A percentile compares a stretch with the other conserved stretches of the same genome.
Evolutionary conservation across 2,797 vertebrate genomes (phyloP).

Genomic region (Micromesistius poutassou): DNA sequence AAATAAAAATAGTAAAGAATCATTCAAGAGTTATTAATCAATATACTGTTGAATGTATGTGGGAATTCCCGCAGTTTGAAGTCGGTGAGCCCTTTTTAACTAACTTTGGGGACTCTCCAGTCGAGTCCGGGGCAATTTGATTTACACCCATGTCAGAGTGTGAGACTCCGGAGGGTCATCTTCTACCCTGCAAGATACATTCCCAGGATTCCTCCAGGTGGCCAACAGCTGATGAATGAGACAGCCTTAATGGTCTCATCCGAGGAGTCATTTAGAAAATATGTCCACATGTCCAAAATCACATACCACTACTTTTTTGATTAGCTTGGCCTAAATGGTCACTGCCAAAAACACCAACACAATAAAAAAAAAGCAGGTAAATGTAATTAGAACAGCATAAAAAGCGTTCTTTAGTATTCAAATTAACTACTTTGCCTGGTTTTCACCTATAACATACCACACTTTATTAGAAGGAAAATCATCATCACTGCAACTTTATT

Average conservation of each 20-base stretch:
- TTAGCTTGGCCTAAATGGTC: not conserved
- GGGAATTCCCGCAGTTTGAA: not conserved
- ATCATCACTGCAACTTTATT: not conserved
- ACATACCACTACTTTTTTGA: not conserved
- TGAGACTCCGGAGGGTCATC: conserved; percentile 35
- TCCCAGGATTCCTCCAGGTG: conserved; percentile 56
- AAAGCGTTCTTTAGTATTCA: not conserved
- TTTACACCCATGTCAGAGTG: conserved; percentile 56
- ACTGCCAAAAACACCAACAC: not conserved
- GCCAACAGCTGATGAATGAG: conserved; percentile 61
- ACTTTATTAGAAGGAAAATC: not conserved
- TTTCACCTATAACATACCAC: not conserved
- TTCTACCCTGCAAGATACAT: conserved; percentile 61
- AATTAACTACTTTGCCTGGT: not conserved
- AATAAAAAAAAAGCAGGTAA: not conserved
- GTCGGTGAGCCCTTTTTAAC: conserved; percentile 35
- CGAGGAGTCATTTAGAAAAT: conserved; percentile 20
- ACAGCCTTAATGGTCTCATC: conserved; percentile 30
- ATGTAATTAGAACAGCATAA: not conserved
- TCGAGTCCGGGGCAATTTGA: conserved; percentile 50
- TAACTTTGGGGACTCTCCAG: conserved; percentile 42
- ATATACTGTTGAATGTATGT: not conserved
- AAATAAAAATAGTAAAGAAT: not conserved
- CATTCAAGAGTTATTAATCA: too few species aligned
- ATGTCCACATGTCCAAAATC: conserved; percentile 29